Evolutionary conservation across 23 tunicate species (phyloP).

Genomic region (Trididemnum clinides): DNA sequence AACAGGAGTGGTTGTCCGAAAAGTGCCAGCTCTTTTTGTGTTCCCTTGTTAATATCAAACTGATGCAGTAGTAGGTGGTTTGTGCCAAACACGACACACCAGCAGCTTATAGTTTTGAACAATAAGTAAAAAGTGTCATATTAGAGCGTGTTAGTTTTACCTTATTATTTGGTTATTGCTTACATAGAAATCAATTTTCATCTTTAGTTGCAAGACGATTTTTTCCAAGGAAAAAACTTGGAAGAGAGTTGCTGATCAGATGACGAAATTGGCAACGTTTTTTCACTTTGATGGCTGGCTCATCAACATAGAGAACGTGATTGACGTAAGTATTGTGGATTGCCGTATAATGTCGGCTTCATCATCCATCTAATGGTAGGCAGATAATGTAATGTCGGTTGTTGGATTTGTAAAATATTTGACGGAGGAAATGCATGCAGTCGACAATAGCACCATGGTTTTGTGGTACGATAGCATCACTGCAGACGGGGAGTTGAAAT

Average conservation of each 20-base stretch:
- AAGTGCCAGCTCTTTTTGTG: no score
- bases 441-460: constrained; percentile 31
- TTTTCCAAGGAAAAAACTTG: constrained; percentile 22
- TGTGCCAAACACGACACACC: no score
- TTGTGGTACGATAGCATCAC: constrained; percentile 96
- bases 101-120: no score
- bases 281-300: constrained; percentile 98
- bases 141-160: no score
- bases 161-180: no score
- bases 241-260: constrained; percentile 55
- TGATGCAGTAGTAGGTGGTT: no score
- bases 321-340: constrained; percentile 47
- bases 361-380: no score
- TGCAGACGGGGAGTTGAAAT: constrained; percentile 48
- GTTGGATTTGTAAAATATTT: constrained; percentile 55
- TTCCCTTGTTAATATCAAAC: no score
- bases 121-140: no score
- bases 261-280: constrained; percentile 47
- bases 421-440: constrained; percentile 50
- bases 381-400: constrained; percentile 1
- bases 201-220: constrained; percentile 53
- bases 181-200: no score
- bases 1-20: no score
- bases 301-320: constrained; percentile 74
- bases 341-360: no score